Evolutionary conservation across 2,113 vertebrate genomes (phyloP).

Genomic region (Erinaceus europaeus): DNA sequence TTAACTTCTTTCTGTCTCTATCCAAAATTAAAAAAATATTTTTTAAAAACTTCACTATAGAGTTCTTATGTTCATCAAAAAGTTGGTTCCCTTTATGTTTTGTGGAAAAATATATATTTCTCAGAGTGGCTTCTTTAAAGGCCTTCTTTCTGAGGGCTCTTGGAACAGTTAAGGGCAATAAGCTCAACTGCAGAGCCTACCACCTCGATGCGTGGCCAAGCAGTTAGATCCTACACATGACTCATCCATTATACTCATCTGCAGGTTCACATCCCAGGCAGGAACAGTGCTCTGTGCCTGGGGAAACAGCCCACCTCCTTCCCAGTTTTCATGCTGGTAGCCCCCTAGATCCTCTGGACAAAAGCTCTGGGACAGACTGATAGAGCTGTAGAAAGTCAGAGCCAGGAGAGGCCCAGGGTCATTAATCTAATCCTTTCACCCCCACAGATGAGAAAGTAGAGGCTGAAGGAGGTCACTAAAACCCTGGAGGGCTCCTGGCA

Average conservation of each 20-base stretch:
- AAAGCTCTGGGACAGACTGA: background rate
- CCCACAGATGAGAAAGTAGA: constrained; percentile 43
- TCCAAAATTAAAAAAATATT: no score
- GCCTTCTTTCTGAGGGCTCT: constrained; percentile 3
- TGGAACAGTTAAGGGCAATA: background rate
- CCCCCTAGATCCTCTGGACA: background rate
- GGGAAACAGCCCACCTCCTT: background rate
- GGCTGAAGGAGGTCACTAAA: background rate
- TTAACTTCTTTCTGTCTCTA: no score
- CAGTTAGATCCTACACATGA: background rate
- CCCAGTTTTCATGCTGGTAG: background rate
- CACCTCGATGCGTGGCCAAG: background rate
- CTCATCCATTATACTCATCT: background rate
- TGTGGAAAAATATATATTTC: background rate
- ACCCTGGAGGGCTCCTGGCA: background rate
- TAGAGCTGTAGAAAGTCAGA: background rate
- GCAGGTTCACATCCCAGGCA: background rate
- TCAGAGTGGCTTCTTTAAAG: background rate
- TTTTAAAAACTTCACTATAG: no score
- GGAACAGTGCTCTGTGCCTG: background rate
- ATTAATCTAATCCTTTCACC: constrained; percentile 1
- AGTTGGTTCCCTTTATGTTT: constrained; percentile 9
- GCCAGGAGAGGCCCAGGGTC: background rate
- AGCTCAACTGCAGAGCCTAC: background rate
- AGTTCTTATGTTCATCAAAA: background rate